Evolutionary conservation across 92 coral and sea anemone genomes (phyloP), one percentile per base, ranked within the genome.

Genomic region (Chrysogorgia sp.): DNA sequence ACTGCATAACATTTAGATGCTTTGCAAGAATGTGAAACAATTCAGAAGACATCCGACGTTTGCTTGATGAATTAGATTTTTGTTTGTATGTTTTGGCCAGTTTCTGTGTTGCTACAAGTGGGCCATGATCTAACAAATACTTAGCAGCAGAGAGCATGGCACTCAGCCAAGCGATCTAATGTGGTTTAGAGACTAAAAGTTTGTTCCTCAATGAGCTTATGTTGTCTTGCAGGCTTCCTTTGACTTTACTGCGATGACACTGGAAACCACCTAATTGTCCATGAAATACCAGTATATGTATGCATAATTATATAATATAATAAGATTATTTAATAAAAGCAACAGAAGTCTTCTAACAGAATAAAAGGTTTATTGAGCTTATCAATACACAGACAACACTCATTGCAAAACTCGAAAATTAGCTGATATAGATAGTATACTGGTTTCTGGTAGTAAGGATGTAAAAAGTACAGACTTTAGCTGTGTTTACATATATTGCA

Each of bases 21-120:
- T 80, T 80, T 6, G 77, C 35, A 58, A 80, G 52, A 28, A 79
- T 79, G 7, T 75, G 68, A 70, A 85, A 79, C 34, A 85, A 74
- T 58, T 85, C 88, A 12, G 56, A n/a, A 55, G 34, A 83, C n/a
- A n/a, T 58, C 87, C 78, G 59, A 41, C 83, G 83, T 47, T 84
- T 34, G 72, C 82, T 84, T 20, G 47, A 30, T 67, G 80, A 65
- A 34, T 48, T 75, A 17, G 63, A 65, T 23, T 74, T 63, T 31
- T 77, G 50, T 62, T 56, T 77, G 68, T 84, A 84, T 7, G 67
- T 56, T 66, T 34, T 67, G 9, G 55, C 79, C 10, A 84, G 68
- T 31, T 76, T 83, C 52, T 80, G 79, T 50, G 87, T 84, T 40
- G 79, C 61, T 34, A 84, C 83, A 28, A 76, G 58, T n/a, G n/a